Base-by-base conservation (phyloP, 2,113 vertebrate species). In the Isurus oxyrinchus region DNA sequence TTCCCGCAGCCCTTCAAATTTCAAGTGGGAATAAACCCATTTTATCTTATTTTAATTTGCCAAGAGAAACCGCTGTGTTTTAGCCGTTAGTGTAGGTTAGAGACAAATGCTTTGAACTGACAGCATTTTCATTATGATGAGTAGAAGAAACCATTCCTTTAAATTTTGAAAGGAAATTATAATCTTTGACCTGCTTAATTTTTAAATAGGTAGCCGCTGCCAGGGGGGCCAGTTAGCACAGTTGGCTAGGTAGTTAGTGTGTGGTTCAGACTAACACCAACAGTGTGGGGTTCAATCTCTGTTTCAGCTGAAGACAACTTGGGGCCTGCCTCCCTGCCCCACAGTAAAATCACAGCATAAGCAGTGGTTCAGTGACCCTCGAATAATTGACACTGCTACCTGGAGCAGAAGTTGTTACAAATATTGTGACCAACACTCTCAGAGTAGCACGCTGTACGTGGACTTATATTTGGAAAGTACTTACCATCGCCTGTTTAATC, bases 401-500 rank as follows among this genome's bases (percentile, higher is more conserved):
- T 76, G 27, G 14, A 66, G 14, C 27, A 27, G 25, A 53, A 31
- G 23, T 27, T 25, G 31, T 35, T 49, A 59, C 57, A 91, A 91
- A 16, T 61, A 13, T 31, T 59, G 55, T 35, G 55, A 91, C 88
- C 14, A 35, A 21, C 19, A 31, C 57, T 59, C n/a, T 59, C 55
- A 55, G 14, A 11, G 44, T 90, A n/a, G 27, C 55, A 59, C 1
- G 59, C 87, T n/a, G 13, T 14, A 69, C 7, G 13, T 63, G n/a
- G 44, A 94, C 66, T 40, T n/a, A 94, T 94, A 94, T 63, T 94
- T 94, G 16, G 59, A 97, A 97, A 96, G 35, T 87, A 98, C 98
- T 98, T 97, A 98, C 98, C 98, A 98, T 97, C 67, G 98, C 98
- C 98, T 98, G 97, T 97, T 97, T 97, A 97, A 97, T 97, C 97